Base-by-base conservation (phyloP, 2,797 vertebrate species). In the Xyrichtys novacula region DNA sequence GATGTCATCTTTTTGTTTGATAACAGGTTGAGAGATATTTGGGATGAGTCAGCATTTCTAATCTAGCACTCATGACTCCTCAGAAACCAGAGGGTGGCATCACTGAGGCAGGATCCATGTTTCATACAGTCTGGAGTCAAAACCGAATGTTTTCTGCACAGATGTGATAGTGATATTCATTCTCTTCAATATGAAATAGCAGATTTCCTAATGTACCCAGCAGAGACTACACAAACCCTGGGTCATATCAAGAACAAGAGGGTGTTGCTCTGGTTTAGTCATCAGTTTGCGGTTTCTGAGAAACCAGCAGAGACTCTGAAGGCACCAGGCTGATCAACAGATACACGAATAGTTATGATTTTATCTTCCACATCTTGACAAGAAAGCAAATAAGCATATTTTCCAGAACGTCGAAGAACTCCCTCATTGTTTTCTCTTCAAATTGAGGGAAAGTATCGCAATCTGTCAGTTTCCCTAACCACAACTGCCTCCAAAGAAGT, bases 401-500 rank as follows among this genome's bases (percentile, higher is more conserved):
- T 69, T 23, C 6, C 6, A 23, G 50, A 44, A 46, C 23, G 2
- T 5, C 17, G 42, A 46, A 36, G 1, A n/a, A 40, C 29, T 36
- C 11, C n/a, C 46, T 23, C n/a, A 14, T 19, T n/a, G 38, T 60
- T 25, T 19, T 23, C 34, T 52, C 39, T 47, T 53, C 17, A 57
- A 32, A 32, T 1, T 0, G 54, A 61, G 29, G 28, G 1, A 38
- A 52, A 43, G 19, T 40, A 32, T 72, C 65, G 32, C 38, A 46
- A n/a, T 62, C 40, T 49, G 44, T 70, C 68, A 29, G 38, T 68
- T 63, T 74, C 71, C 61, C 3, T 43, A 8, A 56, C 56, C 78
- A 66, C 63, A 28, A 44, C 74, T 68, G 68, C 42, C 68, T 69
- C 43, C 52, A 50, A 14, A 70, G 39, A 81, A 71, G 74, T 83